phyloP scores from a whole-genome alignment of 1,140 invertebrate species.

The Hylaeus anthracinus region DNA sequence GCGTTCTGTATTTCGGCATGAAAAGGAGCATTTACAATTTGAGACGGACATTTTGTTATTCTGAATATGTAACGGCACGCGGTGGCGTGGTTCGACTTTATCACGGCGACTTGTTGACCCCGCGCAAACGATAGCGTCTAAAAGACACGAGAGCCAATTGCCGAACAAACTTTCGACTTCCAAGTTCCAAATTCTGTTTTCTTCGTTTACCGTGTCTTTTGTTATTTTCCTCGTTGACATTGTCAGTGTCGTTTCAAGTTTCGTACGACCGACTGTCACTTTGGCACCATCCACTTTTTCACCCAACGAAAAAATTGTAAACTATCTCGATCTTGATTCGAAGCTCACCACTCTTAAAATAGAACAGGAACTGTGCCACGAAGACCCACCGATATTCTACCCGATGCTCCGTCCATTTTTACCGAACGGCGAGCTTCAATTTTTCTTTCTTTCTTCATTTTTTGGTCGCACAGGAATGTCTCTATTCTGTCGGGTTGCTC shows the following conservation, averaged over 20 bases:
- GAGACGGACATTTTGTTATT: constrained; percentile 48
- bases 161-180: constrained; percentile 10
- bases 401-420: constrained; percentile 16
- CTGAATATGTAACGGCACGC: constrained; percentile 57
- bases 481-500: not conserved
- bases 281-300: not conserved
- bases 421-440: not conserved
- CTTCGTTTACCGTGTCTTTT: not conserved
- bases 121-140: constrained; percentile 55
- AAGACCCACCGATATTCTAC: not conserved
- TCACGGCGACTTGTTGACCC: constrained; percentile 69
- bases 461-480: not conserved
- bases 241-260: not conserved
- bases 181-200: constrained; percentile 16
- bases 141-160: constrained; percentile 10
- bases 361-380: constrained; percentile 18
- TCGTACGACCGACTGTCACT: not conserved
- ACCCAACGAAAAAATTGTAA: constrained; percentile 15
- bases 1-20: not conserved
- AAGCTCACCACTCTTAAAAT: constrained; percentile 30
- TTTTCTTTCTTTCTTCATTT: constrained; percentile 8
- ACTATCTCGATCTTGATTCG: constrained; percentile 17
- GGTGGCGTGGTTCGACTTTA: constrained; percentile 46
- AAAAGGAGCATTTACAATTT: constrained; percentile 19
- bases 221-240: no score